phyloP scores from a whole-genome alignment of 2,888 invertebrate species.

The Lamellibrachia columna region DNA sequence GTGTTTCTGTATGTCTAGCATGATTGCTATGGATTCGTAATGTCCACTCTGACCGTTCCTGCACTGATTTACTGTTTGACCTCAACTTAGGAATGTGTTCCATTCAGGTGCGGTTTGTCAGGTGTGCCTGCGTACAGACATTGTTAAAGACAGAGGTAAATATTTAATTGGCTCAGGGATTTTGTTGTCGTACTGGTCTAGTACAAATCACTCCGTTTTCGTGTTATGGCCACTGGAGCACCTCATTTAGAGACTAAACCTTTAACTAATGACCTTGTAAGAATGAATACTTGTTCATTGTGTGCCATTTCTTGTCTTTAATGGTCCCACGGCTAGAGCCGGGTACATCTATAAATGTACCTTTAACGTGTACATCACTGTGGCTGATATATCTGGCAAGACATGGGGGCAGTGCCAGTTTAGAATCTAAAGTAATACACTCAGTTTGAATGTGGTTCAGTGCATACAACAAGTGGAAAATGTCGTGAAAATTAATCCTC shows the following conservation, averaged over 20 bases:
- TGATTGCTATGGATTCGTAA: background rate
- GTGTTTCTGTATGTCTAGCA: background rate
- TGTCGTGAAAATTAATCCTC: background rate
- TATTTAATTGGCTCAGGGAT: background rate
- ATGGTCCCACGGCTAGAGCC: background rate
- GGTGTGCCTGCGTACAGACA: background rate
- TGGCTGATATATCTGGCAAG: too few relatives aligned
- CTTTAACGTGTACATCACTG: background rate
- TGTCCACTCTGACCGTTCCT: background rate
- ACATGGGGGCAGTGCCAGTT: background rate
- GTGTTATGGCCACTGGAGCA: background rate
- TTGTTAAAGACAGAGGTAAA: background rate
- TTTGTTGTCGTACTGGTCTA: background rate
- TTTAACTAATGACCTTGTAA: background rate
- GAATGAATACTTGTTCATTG: background rate
- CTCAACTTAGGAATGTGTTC: background rate
- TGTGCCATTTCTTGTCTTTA: background rate
- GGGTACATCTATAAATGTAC: background rate
- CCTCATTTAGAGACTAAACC: background rate
- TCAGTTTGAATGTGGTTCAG: background rate
- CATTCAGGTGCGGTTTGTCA: background rate
- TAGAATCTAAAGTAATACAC: background rate
- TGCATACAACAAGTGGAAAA: background rate
- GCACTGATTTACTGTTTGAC: background rate
- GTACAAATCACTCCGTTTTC: background rate